Evolutionary conservation across 37 sponge, comb jelly and placozoan species (phyloP), one percentile per base, ranked within the genome.

Genomic region (Dysidea cf. avara): DNA sequence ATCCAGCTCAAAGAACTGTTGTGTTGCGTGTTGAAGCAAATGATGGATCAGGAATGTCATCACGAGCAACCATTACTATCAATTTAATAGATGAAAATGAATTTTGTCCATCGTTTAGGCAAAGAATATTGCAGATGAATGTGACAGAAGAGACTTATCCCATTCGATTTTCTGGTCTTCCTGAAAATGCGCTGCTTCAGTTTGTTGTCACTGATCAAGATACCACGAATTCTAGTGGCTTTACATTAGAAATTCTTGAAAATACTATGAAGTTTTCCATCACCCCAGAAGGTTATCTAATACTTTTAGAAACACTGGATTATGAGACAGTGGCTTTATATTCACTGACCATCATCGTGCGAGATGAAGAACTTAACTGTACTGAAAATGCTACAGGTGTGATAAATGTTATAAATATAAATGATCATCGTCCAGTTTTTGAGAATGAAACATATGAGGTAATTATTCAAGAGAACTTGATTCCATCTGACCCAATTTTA

Each of bases 351-450:
- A 63, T 88, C 21, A 60, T 61, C n/a, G 84, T 79, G 1, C 24
- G 59, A 24, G 85, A 84, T 2, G 72, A 71, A 14, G 30, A 58
- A 3, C 54, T 69, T n/a, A 61, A 66, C 14, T 84, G 71, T 35
- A 53, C 56, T 21, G 24, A 49, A 11, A 29, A 67, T 28, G 79
- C 84, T 26, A 70, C 12, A 0, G 48, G 82, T 21, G 38, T 65
- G 0, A 63, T 88, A 21, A 43, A 20, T 35, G 79, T 88, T 20
- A 36, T 68, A 11, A 69, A 82, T 25, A 26, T 78, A 5, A 82
- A 88, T 43, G 92, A 88, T 60, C 76, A 88, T 17, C 39, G 68
- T 12, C 89, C 89, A 28, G 21, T 46, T 11, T 84, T 84, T 57
- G 29, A 9, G 5, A 14, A 22, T 22, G 2, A 20, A 17, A 53